Evolutionary conservation across 2,797 vertebrate species (phyloP).

Genomic region (Phalanger gymnotis): DNA sequence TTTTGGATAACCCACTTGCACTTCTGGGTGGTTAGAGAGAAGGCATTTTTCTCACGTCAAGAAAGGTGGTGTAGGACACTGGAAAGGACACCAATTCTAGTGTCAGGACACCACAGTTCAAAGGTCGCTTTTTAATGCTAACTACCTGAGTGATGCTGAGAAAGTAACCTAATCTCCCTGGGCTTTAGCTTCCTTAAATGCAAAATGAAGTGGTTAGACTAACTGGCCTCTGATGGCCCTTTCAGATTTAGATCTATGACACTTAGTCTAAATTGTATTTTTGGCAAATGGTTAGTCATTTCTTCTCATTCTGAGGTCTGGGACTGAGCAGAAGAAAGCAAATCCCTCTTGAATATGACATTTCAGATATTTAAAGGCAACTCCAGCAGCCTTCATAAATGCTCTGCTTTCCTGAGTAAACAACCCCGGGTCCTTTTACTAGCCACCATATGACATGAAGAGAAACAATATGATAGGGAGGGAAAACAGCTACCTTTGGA

Average conservation of each 20-base stretch:
- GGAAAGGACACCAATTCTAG: background rate
- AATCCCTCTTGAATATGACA: background rate
- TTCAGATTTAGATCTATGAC: background rate
- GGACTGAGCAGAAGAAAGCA: background rate
- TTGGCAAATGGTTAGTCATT: background rate
- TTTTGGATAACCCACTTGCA: background rate
- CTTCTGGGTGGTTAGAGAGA: background rate
- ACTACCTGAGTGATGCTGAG: background rate
- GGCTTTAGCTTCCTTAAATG: background rate
- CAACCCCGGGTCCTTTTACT: background rate
- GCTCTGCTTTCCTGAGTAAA: background rate
- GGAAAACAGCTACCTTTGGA: background rate
- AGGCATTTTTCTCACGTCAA: background rate
- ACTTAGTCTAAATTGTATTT: background rate
- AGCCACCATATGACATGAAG: background rate
- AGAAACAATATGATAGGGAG: background rate
- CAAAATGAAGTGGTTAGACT: background rate
- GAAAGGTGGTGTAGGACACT: background rate
- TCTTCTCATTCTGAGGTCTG: background rate
- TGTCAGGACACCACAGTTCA: background rate
- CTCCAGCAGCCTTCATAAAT: background rate
- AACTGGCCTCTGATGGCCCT: background rate
- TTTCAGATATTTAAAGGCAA: background rate
- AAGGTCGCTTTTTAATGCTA: background rate
- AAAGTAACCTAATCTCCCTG: background rate